These are phyloP conservation scores for Coilia nasus DNA, from an alignment of 2,797 vertebrate species.

Conservation along the genomic window DNA sequence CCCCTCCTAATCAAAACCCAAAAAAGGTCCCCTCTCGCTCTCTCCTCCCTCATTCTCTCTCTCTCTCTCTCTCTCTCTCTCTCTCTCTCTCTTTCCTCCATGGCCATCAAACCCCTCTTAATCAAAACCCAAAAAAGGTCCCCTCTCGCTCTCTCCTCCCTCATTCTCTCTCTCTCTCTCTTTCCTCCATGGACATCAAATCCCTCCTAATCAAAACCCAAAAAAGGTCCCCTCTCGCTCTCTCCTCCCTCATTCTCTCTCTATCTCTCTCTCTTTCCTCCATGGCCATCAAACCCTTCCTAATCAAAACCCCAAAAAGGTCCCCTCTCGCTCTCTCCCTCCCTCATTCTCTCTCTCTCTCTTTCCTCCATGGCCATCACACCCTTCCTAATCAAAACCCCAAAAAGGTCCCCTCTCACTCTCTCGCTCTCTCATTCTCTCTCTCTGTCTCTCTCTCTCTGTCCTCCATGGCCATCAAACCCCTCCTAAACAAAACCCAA, in stretches of 20 bases:
- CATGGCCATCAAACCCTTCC: too few relatives aligned
- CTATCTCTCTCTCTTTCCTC: too few relatives aligned
- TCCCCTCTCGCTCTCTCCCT: neutral
- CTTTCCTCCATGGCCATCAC: too few relatives aligned
- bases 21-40: neutral
- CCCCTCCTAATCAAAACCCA: conserved; percentile 13
- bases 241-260: conserved; percentile 22
- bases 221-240: neutral
- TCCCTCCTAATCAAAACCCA: conserved; percentile 8
- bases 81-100: neutral
- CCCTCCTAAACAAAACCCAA: too few relatives aligned
- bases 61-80: conserved; percentile 28
- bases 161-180: conserved; percentile 24
- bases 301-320: too few relatives aligned
- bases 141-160: neutral
- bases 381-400: too few relatives aligned
- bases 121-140: conserved; percentile 6
- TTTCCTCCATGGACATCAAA: too few relatives aligned
- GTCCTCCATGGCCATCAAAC: too few relatives aligned
- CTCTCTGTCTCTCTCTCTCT: too few relatives aligned
- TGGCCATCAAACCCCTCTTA: conserved; percentile 9
- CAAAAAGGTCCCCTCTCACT: too few relatives aligned
- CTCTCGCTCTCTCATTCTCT: too few relatives aligned
- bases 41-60: conserved; percentile 33
- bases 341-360: neutral